Conservation (phyloP, 1,140 invertebrate species). For the Drosophila tani region DNA sequence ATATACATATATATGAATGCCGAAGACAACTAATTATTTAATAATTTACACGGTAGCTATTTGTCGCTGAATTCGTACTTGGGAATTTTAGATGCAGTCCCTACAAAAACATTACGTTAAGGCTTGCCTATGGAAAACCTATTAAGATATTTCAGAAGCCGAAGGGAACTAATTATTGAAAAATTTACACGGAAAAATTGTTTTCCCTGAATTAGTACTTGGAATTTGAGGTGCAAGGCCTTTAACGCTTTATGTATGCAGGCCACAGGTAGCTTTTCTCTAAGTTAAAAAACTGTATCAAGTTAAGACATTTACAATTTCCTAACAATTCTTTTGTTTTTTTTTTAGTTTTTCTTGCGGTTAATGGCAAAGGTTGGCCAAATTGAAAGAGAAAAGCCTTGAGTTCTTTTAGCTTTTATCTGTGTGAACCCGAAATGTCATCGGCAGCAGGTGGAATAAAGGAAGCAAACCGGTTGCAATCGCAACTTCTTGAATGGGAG, state of each 20-base stretch:
- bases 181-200: no score
- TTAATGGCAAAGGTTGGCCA: slow-evolving; percentile 36
- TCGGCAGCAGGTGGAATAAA: slow-evolving; percentile 37
- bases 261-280: no score
- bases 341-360: neutral
- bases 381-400: slow-evolving; percentile 40
- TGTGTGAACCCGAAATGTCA: slow-evolving; percentile 41
- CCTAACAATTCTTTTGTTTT: neutral
- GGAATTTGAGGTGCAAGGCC: no score
- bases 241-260: no score
- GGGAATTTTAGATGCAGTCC: neutral
- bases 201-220: no score
- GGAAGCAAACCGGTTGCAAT: slow-evolving; percentile 40
- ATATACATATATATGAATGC: no score
- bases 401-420: slow-evolving; percentile 44
- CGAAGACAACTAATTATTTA: no score
- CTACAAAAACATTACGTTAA: no score
- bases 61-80: neutral
- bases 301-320: neutral
- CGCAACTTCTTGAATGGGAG: slow-evolving; percentile 29
- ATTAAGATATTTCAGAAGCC: no score
- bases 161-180: no score
- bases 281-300: neutral
- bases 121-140: no score
- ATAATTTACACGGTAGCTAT: no score